These are phyloP conservation scores for Sciurus niger DNA, from an alignment of 2,113 vertebrate species.

Conservation along the genomic window DNA sequence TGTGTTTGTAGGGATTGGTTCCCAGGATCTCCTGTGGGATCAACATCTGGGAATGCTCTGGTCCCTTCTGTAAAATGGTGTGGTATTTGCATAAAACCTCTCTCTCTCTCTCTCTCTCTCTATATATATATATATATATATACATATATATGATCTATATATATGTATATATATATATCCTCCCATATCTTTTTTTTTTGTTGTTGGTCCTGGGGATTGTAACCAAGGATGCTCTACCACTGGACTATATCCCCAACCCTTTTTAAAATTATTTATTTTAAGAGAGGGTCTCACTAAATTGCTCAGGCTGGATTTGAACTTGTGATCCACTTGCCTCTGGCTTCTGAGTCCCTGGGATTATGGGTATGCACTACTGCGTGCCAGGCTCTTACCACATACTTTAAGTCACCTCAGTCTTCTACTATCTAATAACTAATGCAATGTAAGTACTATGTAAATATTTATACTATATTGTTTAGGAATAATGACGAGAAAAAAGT, in stretches of 20 bases:
- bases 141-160: too few relatives aligned
- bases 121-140: too few relatives aligned
- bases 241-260: neutral
- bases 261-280: neutral
- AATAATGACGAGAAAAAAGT: neutral
- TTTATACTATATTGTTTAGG: neutral
- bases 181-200: neutral
- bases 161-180: too few relatives aligned
- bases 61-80: neutral
- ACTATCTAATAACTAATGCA: neutral
- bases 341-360: neutral
- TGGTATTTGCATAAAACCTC: neutral
- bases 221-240: neutral
- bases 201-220: neutral
- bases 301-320: neutral
- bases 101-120: too few relatives aligned
- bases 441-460: neutral
- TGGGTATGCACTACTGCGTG: too few relatives aligned
- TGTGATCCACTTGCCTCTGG: neutral
- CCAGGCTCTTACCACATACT: neutral
- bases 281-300: neutral
- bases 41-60: neutral
- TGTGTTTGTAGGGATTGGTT: neutral
- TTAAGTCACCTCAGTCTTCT: neutral
- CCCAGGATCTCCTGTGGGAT: neutral